These are phyloP conservation scores for Trileptium ribeirensis DNA, from an alignment of 2,888 invertebrate species.

Conservation along the genomic window DNA sequence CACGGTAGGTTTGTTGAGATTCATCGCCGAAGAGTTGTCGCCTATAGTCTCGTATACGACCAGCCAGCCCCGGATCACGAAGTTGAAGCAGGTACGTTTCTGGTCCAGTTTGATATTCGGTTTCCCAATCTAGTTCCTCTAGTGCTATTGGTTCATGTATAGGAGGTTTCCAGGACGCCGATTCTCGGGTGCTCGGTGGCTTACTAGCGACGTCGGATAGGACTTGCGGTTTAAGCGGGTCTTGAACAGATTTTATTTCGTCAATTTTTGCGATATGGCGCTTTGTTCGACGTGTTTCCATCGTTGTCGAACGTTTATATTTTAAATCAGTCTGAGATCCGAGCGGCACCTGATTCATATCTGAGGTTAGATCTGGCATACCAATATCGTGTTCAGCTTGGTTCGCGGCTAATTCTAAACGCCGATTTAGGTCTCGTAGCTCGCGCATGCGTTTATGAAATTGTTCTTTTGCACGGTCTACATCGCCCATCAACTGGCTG, in stretches of 20 bases:
- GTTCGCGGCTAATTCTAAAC: conserved; percentile 11
- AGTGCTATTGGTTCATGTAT: conserved; percentile 26
- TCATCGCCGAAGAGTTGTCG: conserved; percentile 17
- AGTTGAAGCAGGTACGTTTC: conserved; percentile 90
- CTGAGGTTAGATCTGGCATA: not conserved
- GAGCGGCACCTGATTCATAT: too few relatives aligned
- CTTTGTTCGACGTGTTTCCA: not conserved
- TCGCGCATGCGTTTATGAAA: conserved; percentile 12
- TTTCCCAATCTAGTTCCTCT: conserved; percentile 53
- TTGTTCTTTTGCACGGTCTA: conserved; percentile 34
- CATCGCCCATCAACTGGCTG: conserved; percentile 40
- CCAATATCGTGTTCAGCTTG: not conserved
- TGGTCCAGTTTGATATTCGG: conserved; percentile 87
- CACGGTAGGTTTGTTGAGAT: not conserved
- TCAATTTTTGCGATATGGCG: not conserved
- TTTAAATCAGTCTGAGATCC: too few relatives aligned
- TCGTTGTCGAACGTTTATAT: not conserved
- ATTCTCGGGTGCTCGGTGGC: conserved; percentile 31
- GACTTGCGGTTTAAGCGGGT: not conserved
- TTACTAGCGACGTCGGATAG: not conserved
- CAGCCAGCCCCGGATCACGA: conserved; percentile 88
- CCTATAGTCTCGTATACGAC: conserved; percentile 49
- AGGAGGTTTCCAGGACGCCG: too few relatives aligned
- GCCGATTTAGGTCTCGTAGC: not conserved
- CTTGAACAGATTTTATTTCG: not conserved